Conservation (phyloP, 2,113 vertebrate species). For the Salminus brasiliensis region DNA sequence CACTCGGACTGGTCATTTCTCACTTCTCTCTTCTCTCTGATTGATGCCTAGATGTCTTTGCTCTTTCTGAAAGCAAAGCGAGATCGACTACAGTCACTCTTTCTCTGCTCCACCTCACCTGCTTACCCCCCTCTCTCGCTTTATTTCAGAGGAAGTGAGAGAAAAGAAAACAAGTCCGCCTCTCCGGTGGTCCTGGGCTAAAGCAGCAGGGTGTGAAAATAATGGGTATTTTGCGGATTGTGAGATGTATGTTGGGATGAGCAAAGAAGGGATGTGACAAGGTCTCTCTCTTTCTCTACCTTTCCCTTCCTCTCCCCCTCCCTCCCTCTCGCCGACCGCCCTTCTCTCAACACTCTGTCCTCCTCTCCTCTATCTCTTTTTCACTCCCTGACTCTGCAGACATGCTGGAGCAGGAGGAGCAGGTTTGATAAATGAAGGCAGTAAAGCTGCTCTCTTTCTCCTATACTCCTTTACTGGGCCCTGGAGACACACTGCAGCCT, state of each 20-base stretch:
- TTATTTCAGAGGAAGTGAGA: background rate
- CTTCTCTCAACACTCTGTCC: background rate
- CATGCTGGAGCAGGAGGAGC: background rate
- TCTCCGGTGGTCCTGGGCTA: background rate
- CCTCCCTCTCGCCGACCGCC: background rate
- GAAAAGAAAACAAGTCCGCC: background rate
- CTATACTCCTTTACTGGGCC: background rate
- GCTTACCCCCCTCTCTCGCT: background rate
- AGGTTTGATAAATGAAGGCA: conserved; percentile 14
- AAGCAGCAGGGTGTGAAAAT: background rate
- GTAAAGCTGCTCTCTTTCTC: conserved; percentile 9
- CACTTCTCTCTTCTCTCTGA: background rate
- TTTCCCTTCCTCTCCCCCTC: background rate
- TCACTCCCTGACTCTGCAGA: conserved; percentile 4
- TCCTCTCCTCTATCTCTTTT: background rate
- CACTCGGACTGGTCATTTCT: background rate
- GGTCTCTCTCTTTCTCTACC: background rate
- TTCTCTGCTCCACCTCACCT: background rate
- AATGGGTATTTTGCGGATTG: background rate
- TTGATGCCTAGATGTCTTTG: background rate
- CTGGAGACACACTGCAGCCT: background rate
- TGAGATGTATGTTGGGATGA: background rate
- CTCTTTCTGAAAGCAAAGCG: background rate
- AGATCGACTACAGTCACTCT: background rate
- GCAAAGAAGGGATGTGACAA: background rate